These are phyloP conservation scores for Netelia virgata DNA, from an alignment of 2,888 invertebrate genomes.

Conservation along the genomic window DNA sequence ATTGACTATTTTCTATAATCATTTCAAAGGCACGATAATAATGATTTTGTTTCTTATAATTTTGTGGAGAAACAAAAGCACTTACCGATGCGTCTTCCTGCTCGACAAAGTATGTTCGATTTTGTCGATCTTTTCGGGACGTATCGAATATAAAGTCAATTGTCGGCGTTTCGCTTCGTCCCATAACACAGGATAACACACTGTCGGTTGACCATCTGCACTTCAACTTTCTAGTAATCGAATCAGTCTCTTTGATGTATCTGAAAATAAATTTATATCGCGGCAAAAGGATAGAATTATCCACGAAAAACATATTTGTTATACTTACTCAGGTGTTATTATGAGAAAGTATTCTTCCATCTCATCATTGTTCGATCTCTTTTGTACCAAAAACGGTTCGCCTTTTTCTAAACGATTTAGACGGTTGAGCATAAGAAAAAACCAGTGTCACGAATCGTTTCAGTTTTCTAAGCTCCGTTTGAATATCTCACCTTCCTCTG, in stretches of 20 bases:
- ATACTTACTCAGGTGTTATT: conserved; percentile 83
- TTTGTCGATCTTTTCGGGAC: conserved; percentile 86
- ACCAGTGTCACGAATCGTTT: background rate
- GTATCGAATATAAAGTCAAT: conserved; percentile 88
- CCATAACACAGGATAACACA: conserved; percentile 82
- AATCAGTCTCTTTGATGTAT: conserved; percentile 86
- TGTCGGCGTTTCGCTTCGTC: conserved; percentile 84
- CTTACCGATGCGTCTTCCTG: conserved; percentile 86
- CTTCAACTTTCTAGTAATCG: conserved; percentile 82
- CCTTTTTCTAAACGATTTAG: conserved; percentile 75
- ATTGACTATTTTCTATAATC: conserved; percentile 85
- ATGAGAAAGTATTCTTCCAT: conserved; percentile 85
- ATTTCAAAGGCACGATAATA: background rate
- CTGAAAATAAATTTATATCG: conserved; percentile 73
- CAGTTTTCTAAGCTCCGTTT: background rate
- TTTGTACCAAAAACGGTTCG: conserved; percentile 83
- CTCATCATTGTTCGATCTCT: conserved; percentile 80
- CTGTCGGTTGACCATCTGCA: conserved; percentile 83
- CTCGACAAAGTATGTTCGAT: conserved; percentile 87
- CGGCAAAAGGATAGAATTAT: conserved; percentile 10
- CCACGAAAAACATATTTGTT: conserved; percentile 11
- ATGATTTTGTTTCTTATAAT: background rate
- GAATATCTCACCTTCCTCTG: conserved; percentile 76
- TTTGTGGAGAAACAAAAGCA: conserved; percentile 5
- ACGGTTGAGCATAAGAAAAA: background rate